Evolutionary conservation across 2,113 vertebrate genomes (phyloP), one percentile per base, ranked within the genome.

Genomic region (Rhabdomys dilectus): DNA sequence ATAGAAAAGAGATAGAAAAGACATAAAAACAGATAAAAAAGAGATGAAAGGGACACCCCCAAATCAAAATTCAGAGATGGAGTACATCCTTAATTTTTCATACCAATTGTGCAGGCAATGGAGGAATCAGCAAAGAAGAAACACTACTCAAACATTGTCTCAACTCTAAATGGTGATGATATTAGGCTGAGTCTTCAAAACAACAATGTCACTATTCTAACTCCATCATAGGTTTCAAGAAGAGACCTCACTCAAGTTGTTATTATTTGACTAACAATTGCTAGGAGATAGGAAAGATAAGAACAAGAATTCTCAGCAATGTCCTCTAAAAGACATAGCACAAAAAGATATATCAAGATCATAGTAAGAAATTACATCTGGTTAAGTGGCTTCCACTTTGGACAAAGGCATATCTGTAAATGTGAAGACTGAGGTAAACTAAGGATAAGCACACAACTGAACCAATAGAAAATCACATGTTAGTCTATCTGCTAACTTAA

Each of bases 171-270:
- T 3, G 0, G 3, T 53, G 19, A 11, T 39, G 36, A 9, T 16
- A 9, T 22, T 15, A 19, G 22, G 62, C 9, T 51, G 51, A 51
- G 51, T 51, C 51, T 51, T 3, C 29, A 78, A 58, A 3, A 45
- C 8, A 21, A 89, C 64, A 84, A 22, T 11, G 19, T n/a, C 21
- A 0, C 3, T 64, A 36, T 3, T 3, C n/a, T 34, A 89, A 10
- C 2, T 48, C 15, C 16, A 58, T 0, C 2, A 2, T 13, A 75
- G 10, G 1, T 36, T 16, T 22, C 22, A 11, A 15, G 22, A n/a
- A 19, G 72, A 29, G 5, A 11, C 9, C 9, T 76, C 31, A 56
- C 0, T 1, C 19, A 22, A 53, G 1, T 15, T 77, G 45, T 51
- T 66, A 77, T 78, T 3, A n/a, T 77, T 60, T 36, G n/a, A 56